phyloP scores from a whole-genome alignment of 2,797 vertebrate genomes.

The Clarias laeviceps region DNA sequence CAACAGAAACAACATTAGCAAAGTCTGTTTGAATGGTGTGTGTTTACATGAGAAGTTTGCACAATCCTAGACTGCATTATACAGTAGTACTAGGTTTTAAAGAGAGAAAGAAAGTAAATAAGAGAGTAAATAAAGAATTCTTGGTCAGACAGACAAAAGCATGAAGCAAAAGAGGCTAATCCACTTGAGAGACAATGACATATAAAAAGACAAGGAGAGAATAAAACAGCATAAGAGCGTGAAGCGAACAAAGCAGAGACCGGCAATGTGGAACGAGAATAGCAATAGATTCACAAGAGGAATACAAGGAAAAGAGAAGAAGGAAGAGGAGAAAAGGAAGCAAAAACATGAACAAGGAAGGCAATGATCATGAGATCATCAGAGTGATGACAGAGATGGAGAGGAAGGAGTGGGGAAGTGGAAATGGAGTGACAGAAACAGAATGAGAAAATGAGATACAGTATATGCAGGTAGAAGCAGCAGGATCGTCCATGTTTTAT shows the following conservation, averaged over 20 bases:
- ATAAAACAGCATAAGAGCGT: background rate
- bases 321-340: background rate
- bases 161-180: background rate
- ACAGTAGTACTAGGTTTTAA: too few relatives aligned
- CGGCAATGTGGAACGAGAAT: background rate
- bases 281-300: background rate
- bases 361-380: background rate
- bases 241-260: background rate
- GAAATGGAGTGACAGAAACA: background rate
- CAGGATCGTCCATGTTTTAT: conserved; percentile 44
- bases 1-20: background rate
- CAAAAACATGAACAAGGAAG: background rate
- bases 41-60: background rate
- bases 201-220: background rate
- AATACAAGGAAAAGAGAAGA: background rate
- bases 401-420: too few relatives aligned
- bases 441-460: background rate
- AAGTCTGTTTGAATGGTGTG: background rate
- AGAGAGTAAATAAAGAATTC: background rate
- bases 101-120: background rate
- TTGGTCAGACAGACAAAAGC: background rate
- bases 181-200: background rate
- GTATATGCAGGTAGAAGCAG: background rate
- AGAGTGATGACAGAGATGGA: background rate
- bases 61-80: too few relatives aligned